Conservation (phyloP, 2,113 vertebrate genomes). For the Cyprinus carpio region DNA sequence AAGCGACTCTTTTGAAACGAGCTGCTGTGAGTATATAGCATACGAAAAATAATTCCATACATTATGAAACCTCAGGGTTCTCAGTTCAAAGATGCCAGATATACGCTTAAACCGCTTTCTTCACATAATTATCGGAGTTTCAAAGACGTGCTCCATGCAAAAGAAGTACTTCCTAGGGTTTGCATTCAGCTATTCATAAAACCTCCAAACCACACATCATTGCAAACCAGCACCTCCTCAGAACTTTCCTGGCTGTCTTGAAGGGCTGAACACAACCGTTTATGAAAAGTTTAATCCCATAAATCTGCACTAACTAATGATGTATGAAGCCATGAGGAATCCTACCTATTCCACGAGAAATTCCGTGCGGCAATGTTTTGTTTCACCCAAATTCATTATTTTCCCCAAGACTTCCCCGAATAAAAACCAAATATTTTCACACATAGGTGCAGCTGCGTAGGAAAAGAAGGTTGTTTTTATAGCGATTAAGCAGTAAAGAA, state of each 20-base stretch:
- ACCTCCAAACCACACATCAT: conserved; percentile 9
- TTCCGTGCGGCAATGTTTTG: neutral
- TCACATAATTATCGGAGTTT: neutral
- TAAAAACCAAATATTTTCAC: conserved; percentile 23
- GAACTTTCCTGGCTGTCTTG: conserved; percentile 13
- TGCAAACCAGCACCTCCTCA: conserved; percentile 29
- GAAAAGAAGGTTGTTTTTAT: conserved; percentile 13
- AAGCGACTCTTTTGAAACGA: conserved; percentile 24
- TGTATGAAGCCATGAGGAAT: conserved; percentile 21
- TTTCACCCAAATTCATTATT: conserved; percentile 23
- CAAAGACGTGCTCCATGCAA: neutral
- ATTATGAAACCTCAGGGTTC: conserved; percentile 26
- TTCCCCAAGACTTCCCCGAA: conserved; percentile 22
- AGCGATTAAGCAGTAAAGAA: conserved; percentile 11
- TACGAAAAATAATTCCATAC: conserved; percentile 24
- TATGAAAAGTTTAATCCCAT: conserved; percentile 37
- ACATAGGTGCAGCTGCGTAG: neutral
- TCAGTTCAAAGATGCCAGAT: neutral
- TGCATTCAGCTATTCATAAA: conserved; percentile 16
- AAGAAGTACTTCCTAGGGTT: conserved; percentile 18
- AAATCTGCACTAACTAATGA: conserved; percentile 25
- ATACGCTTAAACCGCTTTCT: conserved; percentile 16
- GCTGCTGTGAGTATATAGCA: neutral
- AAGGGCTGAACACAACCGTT: neutral
- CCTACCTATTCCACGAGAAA: neutral